Conservation (phyloP, 2,113 vertebrate genomes). For the Salvelinus fontinalis region DNA sequence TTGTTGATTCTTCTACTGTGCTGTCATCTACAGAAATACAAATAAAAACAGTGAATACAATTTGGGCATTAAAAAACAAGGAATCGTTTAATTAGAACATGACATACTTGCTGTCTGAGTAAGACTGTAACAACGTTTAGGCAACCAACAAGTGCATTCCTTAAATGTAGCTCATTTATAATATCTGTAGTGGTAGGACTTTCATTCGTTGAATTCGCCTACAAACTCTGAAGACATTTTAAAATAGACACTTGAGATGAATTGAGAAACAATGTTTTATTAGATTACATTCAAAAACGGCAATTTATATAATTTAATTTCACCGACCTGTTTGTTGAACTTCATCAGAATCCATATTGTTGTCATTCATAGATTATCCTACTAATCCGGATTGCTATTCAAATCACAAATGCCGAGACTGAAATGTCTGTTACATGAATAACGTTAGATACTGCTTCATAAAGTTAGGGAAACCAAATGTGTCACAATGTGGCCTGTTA, state of each 20-base stretch:
- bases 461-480: neutral
- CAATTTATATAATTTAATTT: too few relatives aligned
- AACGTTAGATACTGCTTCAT: neutral
- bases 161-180: neutral
- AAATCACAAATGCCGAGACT: neutral
- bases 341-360: slow-evolving; percentile 38
- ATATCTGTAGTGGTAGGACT: neutral
- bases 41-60: too few relatives aligned
- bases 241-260: too few relatives aligned
- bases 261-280: too few relatives aligned
- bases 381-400: neutral
- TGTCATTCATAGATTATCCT: neutral
- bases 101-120: neutral
- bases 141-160: neutral
- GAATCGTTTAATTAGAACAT: neutral
- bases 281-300: too few relatives aligned
- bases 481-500: too few relatives aligned
- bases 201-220: too few relatives aligned
- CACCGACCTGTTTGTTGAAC: slow-evolving; percentile 41
- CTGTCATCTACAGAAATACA: slow-evolving; percentile 59
- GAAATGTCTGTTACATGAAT: neutral
- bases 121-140: too few relatives aligned
- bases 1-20: slow-evolving; percentile 25
- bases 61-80: slow-evolving; percentile 8
- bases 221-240: too few relatives aligned